Percentiles rank a stretch among this genome's conserved stretches.
These are phyloP conservation scores for Sorex fumeus DNA, from an alignment of 2,113 vertebrate species.

Conservation along the genomic window DNA sequence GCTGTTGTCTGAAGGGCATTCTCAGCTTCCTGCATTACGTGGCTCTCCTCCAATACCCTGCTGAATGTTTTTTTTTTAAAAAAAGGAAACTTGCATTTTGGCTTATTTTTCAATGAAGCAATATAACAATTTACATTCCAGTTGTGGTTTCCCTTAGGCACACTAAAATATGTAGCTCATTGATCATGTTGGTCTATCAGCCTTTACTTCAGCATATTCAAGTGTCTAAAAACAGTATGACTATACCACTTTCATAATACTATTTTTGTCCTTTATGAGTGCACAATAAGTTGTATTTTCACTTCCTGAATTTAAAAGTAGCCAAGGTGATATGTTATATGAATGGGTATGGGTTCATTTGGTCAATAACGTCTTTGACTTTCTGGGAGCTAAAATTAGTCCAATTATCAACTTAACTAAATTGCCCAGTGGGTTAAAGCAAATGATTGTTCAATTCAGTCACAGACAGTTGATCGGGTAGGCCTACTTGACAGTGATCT, in stretches of 20 bases:
- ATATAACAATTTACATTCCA: constrained; percentile 72
- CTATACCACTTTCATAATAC: not conserved
- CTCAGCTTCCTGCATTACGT: no score
- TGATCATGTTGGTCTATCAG: constrained; percentile 48
- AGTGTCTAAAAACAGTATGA: constrained; percentile 24
- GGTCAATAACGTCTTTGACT: constrained; percentile 46
- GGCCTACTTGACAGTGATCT: constrained; percentile 56
- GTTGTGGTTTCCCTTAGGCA: constrained; percentile 50
- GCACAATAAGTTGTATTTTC: not conserved
- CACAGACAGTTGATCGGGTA: constrained; percentile 60
- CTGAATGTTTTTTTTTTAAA: constrained; percentile 53
- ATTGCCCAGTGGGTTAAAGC: constrained; percentile 59
- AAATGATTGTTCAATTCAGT: constrained; percentile 62
- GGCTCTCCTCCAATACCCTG: not conserved
- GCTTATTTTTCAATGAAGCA: constrained; percentile 62
- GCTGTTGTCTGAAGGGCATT: no score
- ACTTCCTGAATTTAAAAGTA: constrained; percentile 27
- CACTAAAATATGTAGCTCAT: constrained; percentile 46
- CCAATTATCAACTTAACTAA: constrained; percentile 60
- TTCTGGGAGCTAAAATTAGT: constrained; percentile 60
- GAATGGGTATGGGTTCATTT: constrained; percentile 8
- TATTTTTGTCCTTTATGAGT: constrained; percentile 22
- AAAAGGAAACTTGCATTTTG: constrained; percentile 59
- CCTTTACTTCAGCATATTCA: constrained; percentile 37
- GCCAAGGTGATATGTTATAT: constrained; percentile 33